phyloP scores from a whole-genome alignment of 2,797 vertebrate genomes.

The Gallinago nigripennis region DNA sequence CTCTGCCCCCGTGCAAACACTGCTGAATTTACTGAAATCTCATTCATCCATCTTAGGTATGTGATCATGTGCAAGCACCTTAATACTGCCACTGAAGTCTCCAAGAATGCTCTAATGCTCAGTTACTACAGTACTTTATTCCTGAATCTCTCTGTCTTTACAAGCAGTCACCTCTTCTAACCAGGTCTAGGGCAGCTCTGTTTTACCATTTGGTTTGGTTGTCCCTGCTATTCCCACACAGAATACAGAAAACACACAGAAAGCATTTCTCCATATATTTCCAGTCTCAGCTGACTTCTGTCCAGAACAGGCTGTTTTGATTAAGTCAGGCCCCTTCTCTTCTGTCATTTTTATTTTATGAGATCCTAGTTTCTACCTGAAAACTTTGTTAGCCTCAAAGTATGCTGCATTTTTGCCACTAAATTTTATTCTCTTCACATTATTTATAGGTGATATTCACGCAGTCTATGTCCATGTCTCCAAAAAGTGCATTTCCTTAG shows the following conservation, averaged over 20 bases:
- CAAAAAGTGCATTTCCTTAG: neutral
- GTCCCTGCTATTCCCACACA: neutral
- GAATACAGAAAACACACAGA: too few species aligned
- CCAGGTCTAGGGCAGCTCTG: neutral
- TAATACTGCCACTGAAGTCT: neutral
- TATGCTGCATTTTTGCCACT: neutral
- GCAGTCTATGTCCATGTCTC: neutral
- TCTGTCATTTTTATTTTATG: neutral
- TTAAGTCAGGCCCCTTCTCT: neutral
- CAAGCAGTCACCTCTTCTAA: neutral
- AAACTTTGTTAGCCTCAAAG: neutral
- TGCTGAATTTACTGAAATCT: neutral
- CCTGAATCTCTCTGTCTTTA: neutral
- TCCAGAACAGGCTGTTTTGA: neutral
- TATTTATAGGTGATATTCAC: neutral
- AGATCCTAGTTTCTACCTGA: neutral
- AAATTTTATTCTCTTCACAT: neutral
- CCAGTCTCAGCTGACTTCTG: neutral
- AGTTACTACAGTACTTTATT: neutral
- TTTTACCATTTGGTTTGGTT: neutral
- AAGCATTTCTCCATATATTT: neutral
- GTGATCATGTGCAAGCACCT: neutral
- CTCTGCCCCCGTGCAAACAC: neutral
- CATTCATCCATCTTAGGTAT: too few species aligned
- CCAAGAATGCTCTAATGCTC: neutral